A percentile compares a stretch with the other conserved stretches of the same genome.
These are phyloP conservation scores for Drosophila orena DNA, from an alignment of 1,140 invertebrate genomes.

Conservation along the genomic window DNA sequence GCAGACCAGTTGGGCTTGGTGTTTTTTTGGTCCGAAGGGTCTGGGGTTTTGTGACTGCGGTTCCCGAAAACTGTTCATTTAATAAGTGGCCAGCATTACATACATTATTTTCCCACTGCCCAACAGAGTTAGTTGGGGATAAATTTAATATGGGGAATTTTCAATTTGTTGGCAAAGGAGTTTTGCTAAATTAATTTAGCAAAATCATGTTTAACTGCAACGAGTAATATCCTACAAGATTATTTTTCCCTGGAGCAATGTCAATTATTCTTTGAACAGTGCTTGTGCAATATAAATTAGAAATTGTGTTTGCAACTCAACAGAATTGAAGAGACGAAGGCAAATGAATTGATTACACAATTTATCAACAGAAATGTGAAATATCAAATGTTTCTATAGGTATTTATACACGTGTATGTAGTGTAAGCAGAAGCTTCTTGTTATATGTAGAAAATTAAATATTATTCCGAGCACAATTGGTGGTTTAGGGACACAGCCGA, in stretches of 20 bases:
- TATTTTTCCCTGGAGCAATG: background rate
- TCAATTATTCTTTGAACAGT: background rate
- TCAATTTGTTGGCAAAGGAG: background rate
- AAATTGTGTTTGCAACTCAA: background rate
- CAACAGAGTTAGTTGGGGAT: constrained; percentile 18
- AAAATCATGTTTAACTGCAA: background rate
- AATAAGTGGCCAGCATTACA: constrained; percentile 50
- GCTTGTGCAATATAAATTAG: background rate
- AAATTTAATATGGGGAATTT: constrained; percentile 17
- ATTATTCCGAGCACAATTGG: no score
- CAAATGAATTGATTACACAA: constrained; percentile 2
- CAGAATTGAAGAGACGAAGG: background rate
- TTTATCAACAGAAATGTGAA: background rate
- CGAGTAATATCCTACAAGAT: background rate
- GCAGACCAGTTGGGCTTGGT: constrained; percentile 15
- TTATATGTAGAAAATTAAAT: no score
- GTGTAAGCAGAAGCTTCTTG: no score
- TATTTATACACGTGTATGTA: no score
- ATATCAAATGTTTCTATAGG: background rate
- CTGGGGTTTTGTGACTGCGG: constrained; percentile 21
- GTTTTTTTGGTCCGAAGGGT: background rate
- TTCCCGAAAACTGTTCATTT: constrained; percentile 49
- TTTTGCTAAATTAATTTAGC: background rate
- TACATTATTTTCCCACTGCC: constrained; percentile 45
- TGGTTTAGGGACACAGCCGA: no score